Evolutionary conservation across 2,888 invertebrate genomes (phyloP), one percentile per base, ranked within the genome.

Genomic region (Unio pictorum): DNA sequence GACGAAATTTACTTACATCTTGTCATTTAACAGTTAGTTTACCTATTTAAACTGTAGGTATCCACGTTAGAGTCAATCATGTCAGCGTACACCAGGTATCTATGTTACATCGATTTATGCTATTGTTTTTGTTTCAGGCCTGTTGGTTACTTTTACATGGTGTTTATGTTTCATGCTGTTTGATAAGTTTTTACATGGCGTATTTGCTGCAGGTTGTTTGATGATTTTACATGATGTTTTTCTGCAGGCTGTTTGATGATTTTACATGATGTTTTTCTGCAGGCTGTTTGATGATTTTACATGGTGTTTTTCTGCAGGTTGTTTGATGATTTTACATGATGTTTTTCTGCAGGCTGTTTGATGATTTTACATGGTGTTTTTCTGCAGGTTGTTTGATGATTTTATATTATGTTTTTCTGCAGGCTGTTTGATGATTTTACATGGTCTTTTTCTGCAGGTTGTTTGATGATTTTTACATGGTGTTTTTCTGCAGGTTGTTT

Each of bases 161-260:
- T 34, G 34, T 34, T 34, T 34, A 7, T 34, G 7, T 34, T 0
- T 34, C 7, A 34, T 7, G 34, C 7, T 8, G 87, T 26, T 85
- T 88, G n/a, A 77, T 90, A 1, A 74, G 23, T 89, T 59, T 87
- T 34, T 34, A 34, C 34, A 34, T 34, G 34, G 7, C 88, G 54
- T 90, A 1, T 88, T 78, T 90, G 88, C 89, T 89, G 74, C 81
- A 84, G 11, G 85, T 88, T 78, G 90, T 88, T 88, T 77, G 77
- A 74, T 74, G 77, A 30, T 34, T 34, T 34, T 34, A 34, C 34
- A 34, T 34, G 34, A 1, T 34, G 1, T 8, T 34, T 34, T 34
- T 7, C 34, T 34, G 34, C 34, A 7, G 34, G 7, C 34, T 34
- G 34, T 34, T 34, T 7, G 34, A 34, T 34, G 34, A 34, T 34